A percentile compares a stretch with the other conserved stretches of the same genome.
phyloP scores from a whole-genome alignment of 35 echinoderm and acorn worm species.

The Lytechinus variegatus region DNA sequence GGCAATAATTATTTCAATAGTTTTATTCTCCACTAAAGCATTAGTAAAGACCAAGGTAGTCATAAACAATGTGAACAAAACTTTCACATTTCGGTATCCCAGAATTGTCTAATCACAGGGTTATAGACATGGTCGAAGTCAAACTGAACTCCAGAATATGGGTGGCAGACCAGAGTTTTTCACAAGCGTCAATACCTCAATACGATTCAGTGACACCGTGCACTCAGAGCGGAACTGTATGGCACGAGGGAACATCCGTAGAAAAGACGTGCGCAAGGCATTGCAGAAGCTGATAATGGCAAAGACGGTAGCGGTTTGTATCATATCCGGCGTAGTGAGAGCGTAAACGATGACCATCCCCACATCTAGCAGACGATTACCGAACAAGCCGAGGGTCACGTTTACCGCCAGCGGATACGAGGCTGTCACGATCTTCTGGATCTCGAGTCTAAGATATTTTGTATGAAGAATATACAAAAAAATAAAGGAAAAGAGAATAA shows the following conservation, averaged over 20 bases:
- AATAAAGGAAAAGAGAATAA: neutral
- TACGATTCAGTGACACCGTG: conserved; percentile 24
- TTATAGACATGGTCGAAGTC: too few species aligned
- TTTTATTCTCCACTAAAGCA: too few species aligned
- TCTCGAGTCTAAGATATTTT: conserved; percentile 25
- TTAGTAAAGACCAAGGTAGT: too few species aligned
- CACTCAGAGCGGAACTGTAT: conserved; percentile 56
- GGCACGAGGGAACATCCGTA: conserved; percentile 30
- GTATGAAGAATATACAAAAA: too few species aligned
- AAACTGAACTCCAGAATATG: neutral
- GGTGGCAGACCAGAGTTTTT: neutral
- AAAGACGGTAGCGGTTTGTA: conserved; percentile 42
- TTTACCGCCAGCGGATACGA: conserved; percentile 42
- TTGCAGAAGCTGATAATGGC: conserved; percentile 29
- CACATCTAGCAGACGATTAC: conserved; percentile 60
- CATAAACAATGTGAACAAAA: too few species aligned
- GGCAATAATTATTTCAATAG: too few species aligned
- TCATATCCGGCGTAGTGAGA: neutral
- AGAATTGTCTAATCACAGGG: too few species aligned
- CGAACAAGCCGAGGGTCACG: conserved; percentile 41
- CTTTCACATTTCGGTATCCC: too few species aligned
- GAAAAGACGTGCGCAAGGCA: conserved; percentile 19
- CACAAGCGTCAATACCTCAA: conserved; percentile 41
- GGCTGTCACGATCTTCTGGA: conserved; percentile 17
- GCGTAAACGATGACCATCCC: conserved; percentile 50